Base-by-base conservation (phyloP, 1,140 invertebrate genomes). In the Pogonomyrmex californicus region DNA sequence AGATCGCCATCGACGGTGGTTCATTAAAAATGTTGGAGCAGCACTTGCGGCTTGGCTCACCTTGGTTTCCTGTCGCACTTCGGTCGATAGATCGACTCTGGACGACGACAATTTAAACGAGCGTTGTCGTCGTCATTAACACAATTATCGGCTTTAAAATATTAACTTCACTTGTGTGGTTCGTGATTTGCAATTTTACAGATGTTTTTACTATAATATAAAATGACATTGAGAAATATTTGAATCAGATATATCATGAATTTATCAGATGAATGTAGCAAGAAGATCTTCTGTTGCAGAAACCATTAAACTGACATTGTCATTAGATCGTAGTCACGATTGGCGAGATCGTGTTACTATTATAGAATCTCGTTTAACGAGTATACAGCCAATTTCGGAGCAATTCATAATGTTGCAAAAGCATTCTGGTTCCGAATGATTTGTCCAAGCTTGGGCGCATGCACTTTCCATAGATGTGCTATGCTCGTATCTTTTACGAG, bases 401-500 rank as follows among this genome's bases (percentile, higher is more conserved):
- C 65, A 5, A 51, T 49, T 86, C 77, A 58, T 56, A 58, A 54
- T 30, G 73, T 30, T 49, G 56, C 77, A 77, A 77, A 85, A 17
- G 14, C 47, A 4, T 77, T 62, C 41, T 63, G 44, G 9, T 82
- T 44, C 44, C 51, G 44, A 82, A 86, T 49, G 51, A 86, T 86
- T 82, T 85, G 82, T 65, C 36, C 44, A 47, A 75, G 51, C 47
- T 44, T 17, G 44, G 30, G 47, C 12, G 6, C 7, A 30, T 41
- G 38, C 86, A 54, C 23, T 85, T 63, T 44, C 78, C 78, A 82
- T 86, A 65, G 76, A 68, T 60, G 76, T 79, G 83, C 89, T 78
- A 83, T 75, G 70, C 70, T 76, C 73, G 70, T 90, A 86, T 90
- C 86, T 85, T 88, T 92, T 92, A 75, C 73, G 86, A 87, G 68